phyloP scores from a whole-genome alignment of 2,797 vertebrate genomes.

The Myotis pilosus region DNA sequence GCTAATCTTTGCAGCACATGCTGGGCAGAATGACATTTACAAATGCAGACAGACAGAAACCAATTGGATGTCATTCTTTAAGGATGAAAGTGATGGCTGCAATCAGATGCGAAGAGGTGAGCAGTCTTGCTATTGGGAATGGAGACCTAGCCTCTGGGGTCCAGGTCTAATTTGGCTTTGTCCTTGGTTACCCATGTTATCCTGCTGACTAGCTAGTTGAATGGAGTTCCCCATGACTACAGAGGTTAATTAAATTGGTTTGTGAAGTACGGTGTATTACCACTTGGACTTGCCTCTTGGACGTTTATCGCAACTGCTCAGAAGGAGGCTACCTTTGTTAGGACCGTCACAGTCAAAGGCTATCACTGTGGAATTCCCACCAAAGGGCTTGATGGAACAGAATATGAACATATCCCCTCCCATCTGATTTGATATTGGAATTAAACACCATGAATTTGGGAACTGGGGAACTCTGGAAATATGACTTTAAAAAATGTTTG shows the following conservation, averaged over 20 bases:
- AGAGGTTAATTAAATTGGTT: constrained; percentile 22
- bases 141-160: background rate
- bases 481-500: background rate
- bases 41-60: constrained; percentile 67
- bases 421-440: background rate
- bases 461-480: background rate
- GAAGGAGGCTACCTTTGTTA: background rate
- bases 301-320: background rate
- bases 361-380: background rate
- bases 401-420: background rate
- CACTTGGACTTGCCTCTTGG: background rate
- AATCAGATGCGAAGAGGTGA: constrained; percentile 52
- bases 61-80: constrained; percentile 64
- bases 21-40: constrained; percentile 70
- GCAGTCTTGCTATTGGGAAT: background rate
- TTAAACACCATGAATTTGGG: background rate
- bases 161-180: background rate
- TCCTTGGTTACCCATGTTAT: background rate
- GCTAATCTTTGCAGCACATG: constrained; percentile 66
- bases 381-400: background rate
- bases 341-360: background rate
- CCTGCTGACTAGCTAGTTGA: background rate
- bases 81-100: constrained; percentile 49
- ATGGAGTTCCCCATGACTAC: background rate
- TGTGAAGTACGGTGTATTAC: background rate